Percentiles rank a stretch among this genome's conserved stretches.
phyloP scores from a whole-genome alignment of 2,797 vertebrate genomes.

The Lindbergichthys nudifrons region DNA sequence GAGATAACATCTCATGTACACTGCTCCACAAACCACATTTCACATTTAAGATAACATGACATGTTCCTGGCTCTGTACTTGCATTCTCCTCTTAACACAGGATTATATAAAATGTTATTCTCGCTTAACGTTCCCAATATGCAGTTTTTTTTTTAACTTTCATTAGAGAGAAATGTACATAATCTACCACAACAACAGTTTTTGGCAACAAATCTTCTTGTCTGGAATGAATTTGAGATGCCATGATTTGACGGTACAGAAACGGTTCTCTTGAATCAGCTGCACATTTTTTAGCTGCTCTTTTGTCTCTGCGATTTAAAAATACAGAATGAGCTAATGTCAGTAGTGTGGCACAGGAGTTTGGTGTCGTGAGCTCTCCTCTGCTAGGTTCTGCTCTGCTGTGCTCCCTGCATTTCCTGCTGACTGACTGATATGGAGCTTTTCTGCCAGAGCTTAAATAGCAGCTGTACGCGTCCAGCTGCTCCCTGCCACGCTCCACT shows the following conservation, averaged over 20 bases:
- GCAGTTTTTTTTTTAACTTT: not conserved
- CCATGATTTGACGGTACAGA: not conserved
- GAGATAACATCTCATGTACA: conserved; percentile 69
- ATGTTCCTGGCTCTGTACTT: conserved; percentile 41
- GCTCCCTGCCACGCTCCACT: conserved; percentile 87
- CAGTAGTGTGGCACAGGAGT: conserved; percentile 40
- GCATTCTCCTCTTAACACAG: conserved; percentile 7
- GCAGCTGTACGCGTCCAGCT: conserved; percentile 86
- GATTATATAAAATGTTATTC: not conserved
- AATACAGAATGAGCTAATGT: conserved; percentile 13
- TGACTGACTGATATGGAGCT: conserved; percentile 81
- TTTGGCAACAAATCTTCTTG: not conserved
- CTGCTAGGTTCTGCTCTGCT: conserved; percentile 62
- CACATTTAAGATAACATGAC: conserved; percentile 58
- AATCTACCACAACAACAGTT: not conserved
- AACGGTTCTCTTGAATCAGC: not conserved
- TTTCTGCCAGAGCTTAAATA: conserved; percentile 86
- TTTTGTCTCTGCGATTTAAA: conserved; percentile 10
- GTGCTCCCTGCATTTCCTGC: conserved; percentile 69
- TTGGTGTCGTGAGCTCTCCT: conserved; percentile 48
- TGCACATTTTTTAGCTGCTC: not conserved
- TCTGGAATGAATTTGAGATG: not conserved
- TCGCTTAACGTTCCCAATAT: not conserved
- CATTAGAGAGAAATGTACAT: not conserved
- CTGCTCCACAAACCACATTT: conserved; percentile 61